Percentiles rank a stretch among this genome's conserved stretches.
Conservation (phyloP, 2,797 vertebrate species). For the Poeciliopsis infans region DNA sequence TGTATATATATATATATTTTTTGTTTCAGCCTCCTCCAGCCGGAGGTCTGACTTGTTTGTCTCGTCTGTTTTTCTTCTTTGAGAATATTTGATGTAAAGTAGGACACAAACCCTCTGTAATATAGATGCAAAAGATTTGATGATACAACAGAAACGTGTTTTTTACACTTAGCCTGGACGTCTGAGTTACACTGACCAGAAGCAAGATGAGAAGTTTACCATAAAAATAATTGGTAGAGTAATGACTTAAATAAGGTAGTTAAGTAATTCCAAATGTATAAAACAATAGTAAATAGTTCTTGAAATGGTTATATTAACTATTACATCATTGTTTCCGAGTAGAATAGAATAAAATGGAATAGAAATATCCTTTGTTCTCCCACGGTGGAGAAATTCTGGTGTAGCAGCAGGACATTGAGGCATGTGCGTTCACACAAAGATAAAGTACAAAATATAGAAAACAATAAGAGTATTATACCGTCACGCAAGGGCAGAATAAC, state of each 20-base stretch:
- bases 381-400: not conserved
- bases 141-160: not conserved
- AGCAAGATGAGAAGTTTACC: not conserved
- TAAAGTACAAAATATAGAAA: not conserved
- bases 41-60: conserved; percentile 25
- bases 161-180: not conserved
- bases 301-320: not conserved
- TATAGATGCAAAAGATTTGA: not conserved
- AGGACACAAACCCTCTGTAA: not conserved
- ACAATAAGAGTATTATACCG: not conserved
- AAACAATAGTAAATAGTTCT: not conserved
- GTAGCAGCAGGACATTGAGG: not conserved
- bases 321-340: not conserved
- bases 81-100: not conserved
- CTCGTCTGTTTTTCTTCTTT: conserved; percentile 9
- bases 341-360: not conserved
- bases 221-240: not conserved
- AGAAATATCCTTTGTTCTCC: not conserved
- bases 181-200: not conserved
- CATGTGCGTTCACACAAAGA: not conserved
- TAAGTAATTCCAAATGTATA: not conserved
- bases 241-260: not conserved
- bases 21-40: not conserved
- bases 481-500: too few relatives aligned
- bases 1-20: too few relatives aligned